Evolutionary conservation across 2,888 invertebrate genomes (phyloP), one percentile per base, ranked within the genome.

Genomic region (Antheraea yamamai): DNA sequence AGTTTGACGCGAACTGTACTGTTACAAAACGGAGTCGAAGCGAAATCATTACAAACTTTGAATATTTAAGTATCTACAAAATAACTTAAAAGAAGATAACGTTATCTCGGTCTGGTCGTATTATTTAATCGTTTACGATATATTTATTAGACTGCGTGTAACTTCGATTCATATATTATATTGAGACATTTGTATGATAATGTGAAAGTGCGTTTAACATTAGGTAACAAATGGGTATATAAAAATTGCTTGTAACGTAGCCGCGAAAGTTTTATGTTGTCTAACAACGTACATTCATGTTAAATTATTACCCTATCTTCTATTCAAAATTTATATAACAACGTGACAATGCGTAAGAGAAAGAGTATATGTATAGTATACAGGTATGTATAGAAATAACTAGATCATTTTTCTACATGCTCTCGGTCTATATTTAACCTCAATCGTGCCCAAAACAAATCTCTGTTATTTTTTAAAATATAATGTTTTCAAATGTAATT

Each of bases 211-310:
- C 52, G 52, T 55, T 70, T 39, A 20, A 70, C 39, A 70, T 70
- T 73, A 58, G 55, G 51, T 73, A 73, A 73, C 55, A 55, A 30
- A 30, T 4, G 51, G 23, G 55, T 55, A 26, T 30, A 73, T 55
- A 73, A 73, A 55, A 73, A 73, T 20, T 26, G 73, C 73, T 73
- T 23, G 73, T 73, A 73, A 73, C 26, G 72, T 72, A 16, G 55
- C 23, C 55, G 73, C n/a, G 73, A 73, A 73, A 73, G 73, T 73
- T 73, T 23, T 73, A 52, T 39, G n/a, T 70, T 39, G 39, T 20
- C n/a, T 70, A 30, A 70, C 70, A 39, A 39, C 39, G 39, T 39
- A 70, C 20, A 70, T 10, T 70, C 39, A 39, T 70, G 39, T 70
- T 39, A 70, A 70, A 39, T 70, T 39, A 70, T 70, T 39, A 66